A percentile compares a stretch with the other conserved stretches of the same genome.
Evolutionary conservation across 2,113 vertebrate genomes (phyloP).

Genomic region (Anguilla rostrata): DNA sequence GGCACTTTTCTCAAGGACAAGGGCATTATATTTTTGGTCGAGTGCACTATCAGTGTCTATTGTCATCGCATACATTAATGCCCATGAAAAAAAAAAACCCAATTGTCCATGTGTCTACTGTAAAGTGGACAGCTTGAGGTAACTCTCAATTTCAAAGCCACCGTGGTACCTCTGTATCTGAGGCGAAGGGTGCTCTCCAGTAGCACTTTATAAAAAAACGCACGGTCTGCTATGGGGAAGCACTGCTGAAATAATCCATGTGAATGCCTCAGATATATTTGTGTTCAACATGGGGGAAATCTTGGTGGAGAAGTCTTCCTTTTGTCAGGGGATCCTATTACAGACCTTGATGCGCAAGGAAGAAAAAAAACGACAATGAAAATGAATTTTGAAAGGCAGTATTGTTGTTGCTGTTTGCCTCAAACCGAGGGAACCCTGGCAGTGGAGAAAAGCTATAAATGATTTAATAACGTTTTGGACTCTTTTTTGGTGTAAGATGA

Average conservation of each 20-base stretch:
- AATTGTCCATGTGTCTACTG: neutral
- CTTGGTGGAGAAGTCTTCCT: neutral
- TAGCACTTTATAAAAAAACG: neutral
- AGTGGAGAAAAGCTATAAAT: constrained; percentile 44
- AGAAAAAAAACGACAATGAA: constrained; percentile 43
- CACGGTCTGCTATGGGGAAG: neutral
- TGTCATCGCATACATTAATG: neutral
- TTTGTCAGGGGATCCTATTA: neutral
- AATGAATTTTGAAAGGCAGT: constrained; percentile 27
- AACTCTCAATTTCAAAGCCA: neutral
- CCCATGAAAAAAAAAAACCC: neutral
- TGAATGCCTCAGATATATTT: neutral
- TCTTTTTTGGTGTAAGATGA: too few relatives aligned
- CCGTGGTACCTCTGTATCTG: neutral
- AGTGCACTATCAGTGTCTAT: neutral
- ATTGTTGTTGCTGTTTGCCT: constrained; percentile 30
- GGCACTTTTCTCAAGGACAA: neutral
- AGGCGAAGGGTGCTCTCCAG: neutral
- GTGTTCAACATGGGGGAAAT: neutral
- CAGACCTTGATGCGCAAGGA: neutral
- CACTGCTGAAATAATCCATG: neutral
- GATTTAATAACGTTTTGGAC: constrained; percentile 46
- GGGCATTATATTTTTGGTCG: neutral
- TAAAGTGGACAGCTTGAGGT: neutral
- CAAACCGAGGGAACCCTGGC: constrained; percentile 44